Evolutionary conservation across 1,140 invertebrate species (phyloP), one percentile per base, ranked within the genome.

Genomic region (Drosophila virilis): DNA sequence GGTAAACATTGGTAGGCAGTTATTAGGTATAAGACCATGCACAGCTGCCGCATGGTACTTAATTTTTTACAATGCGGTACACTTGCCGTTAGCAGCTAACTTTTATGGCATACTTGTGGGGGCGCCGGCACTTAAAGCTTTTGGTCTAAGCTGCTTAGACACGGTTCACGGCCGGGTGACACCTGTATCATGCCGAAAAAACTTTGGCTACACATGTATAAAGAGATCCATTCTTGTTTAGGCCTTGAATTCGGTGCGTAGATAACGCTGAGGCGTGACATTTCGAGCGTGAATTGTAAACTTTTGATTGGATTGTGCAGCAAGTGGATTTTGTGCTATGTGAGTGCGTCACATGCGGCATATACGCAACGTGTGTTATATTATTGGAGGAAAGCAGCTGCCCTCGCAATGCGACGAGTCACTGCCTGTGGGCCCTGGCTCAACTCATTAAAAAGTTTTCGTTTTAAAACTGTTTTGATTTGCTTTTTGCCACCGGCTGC

Each of bases 281-380:
- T 88, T 89, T 89, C 77, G 52, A 83, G 83, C 83, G 80, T 88
- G 82, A 88, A 88, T 88, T 88, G 79, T 84, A 88, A 88, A 88
- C 83, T 88, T 88, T 88, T 88, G 83, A 88, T 88, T 88, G 83
- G 83, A 88, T 88, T 88, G 84, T 83, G 82, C 81, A 81, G 74
- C 78, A 80, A 80, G 77, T 85, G 80, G 67, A 72, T 5, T 28
- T 28, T 28, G 22, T 28, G 57, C 68, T 78, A 69, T 55, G 69
- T 61, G 75, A 77, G 60, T 54, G 50, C 42, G 52, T 45, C 67
- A 62, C 71, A 81, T 51, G 62, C 74, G 13, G 48, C 81, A 66
- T 74, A 78, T 85, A 78, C 79, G 76, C 68, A 82, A 88, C 75
- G 83, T 65, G 70, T 74, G 80, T 74, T 88, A 77, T 83, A 89